Conservation (phyloP, 1,140 invertebrate genomes). For the Nephila pilipes region DNA sequence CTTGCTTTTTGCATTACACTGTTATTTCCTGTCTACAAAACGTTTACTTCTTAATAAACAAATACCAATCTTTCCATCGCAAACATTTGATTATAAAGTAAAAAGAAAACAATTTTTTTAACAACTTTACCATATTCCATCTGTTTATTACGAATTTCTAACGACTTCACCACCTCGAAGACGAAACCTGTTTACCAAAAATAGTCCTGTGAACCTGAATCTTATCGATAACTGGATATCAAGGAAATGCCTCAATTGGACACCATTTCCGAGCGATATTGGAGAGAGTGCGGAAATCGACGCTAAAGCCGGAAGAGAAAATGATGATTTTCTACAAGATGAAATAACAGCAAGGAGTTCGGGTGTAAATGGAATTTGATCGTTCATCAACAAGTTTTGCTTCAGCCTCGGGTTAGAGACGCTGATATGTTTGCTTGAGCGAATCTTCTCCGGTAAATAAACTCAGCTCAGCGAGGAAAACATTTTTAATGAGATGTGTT, state of each 20-base stretch:
- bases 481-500: too few relatives aligned
- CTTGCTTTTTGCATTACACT: too few relatives aligned
- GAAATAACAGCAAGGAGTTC: neutral
- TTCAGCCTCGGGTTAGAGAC: neutral
- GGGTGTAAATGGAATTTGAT: constrained; percentile 14
- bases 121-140: too few relatives aligned
- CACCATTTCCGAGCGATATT: neutral
- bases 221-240: neutral
- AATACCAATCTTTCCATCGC: too few relatives aligned
- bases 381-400: neutral
- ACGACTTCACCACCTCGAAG: too few relatives aligned
- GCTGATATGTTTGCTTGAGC: neutral
- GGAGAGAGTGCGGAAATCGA: neutral
- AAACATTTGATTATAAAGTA: too few relatives aligned
- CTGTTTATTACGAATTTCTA: too few relatives aligned
- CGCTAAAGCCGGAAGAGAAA: neutral
- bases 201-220: constrained; percentile 5
- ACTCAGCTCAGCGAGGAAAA: too few relatives aligned
- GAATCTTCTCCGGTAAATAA: neutral
- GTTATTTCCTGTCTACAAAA: too few relatives aligned
- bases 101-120: too few relatives aligned
- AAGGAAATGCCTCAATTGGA: neutral
- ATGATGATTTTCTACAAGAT: neutral
- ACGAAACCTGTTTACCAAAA: too few relatives aligned
- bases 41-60: too few relatives aligned